phyloP scores from a whole-genome alignment of 1,140 invertebrate genomes.

The Hylyphantes graminicola region DNA sequence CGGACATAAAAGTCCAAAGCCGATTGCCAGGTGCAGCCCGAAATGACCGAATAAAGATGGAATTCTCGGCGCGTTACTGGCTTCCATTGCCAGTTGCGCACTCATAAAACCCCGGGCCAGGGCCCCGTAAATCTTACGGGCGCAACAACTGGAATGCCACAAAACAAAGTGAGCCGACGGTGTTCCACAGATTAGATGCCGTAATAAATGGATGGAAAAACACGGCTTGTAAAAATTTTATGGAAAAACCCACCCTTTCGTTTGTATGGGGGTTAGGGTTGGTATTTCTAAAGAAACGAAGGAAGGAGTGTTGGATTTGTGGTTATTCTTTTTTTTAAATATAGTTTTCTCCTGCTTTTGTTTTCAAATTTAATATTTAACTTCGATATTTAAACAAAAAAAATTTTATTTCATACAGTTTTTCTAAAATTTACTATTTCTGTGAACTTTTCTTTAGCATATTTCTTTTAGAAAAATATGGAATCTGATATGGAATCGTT shows the following conservation, averaged over 20 bases:
- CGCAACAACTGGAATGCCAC: conserved; percentile 57
- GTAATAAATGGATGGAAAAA: conserved; percentile 56
- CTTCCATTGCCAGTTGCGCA: conserved; percentile 57
- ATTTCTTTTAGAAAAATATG: too few relatives aligned
- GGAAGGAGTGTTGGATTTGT: too few relatives aligned
- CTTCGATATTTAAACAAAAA: too few relatives aligned
- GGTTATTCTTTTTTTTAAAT: too few relatives aligned
- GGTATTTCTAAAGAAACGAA: too few relatives aligned
- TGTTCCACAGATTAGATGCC: conserved; percentile 46
- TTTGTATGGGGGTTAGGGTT: too few relatives aligned
- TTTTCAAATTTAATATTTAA: too few relatives aligned
- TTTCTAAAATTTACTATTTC: too few relatives aligned
- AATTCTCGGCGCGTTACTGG: conserved; percentile 59
- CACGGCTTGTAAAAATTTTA: conserved; percentile 57
- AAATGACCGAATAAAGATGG: conserved; percentile 59
- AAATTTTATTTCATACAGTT: too few relatives aligned
- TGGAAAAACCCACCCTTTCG: conserved; percentile 8
- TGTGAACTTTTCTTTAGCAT: too few relatives aligned
- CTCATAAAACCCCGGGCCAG: conserved; percentile 55
- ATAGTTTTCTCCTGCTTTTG: too few relatives aligned
- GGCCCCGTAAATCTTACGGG: conserved; percentile 49
- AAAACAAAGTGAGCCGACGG: conserved; percentile 58
- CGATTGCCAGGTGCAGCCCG: conserved; percentile 57
- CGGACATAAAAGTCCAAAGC: conserved; percentile 59
- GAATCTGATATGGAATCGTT: too few relatives aligned